Conservation (phyloP, 2,797 vertebrate species). For the Protosalanx chinensis region DNA sequence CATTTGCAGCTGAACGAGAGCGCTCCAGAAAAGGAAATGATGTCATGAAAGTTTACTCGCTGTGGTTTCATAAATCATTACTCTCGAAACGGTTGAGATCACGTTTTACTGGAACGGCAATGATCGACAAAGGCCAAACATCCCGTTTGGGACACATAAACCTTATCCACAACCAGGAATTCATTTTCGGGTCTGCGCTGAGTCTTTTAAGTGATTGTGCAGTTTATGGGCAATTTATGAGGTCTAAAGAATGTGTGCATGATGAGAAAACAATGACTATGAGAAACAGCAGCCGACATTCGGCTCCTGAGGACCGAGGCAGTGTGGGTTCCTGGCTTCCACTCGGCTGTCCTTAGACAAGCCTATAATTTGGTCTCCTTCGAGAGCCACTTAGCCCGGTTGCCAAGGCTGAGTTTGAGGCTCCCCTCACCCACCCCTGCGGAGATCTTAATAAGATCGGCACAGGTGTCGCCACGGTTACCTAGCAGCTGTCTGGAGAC, state of each 20-base stretch:
- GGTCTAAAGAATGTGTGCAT: conserved; percentile 28
- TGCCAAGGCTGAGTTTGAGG: conserved; percentile 58
- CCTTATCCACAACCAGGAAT: conserved; percentile 54
- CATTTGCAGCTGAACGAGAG: conserved; percentile 71
- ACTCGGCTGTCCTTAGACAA: conserved; percentile 44
- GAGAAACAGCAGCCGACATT: conserved; percentile 28
- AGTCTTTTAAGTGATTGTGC: conserved; percentile 52
- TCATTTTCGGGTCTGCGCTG: conserved; percentile 38
- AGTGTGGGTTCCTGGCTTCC: conserved; percentile 43
- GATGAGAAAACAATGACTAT: conserved; percentile 50
- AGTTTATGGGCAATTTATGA: conserved; percentile 56
- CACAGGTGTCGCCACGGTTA: conserved; percentile 68
- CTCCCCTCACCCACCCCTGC: conserved; percentile 35
- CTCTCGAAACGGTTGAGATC: conserved; percentile 52
- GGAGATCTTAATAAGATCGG: conserved; percentile 62
- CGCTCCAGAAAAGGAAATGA: conserved; percentile 68
- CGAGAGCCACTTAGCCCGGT: conserved; percentile 56
- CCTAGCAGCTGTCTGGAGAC: conserved; percentile 56
- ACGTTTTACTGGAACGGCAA: conserved; percentile 52
- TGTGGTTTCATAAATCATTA: conserved; percentile 68
- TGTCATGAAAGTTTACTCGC: conserved; percentile 69
- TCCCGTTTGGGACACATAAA: conserved; percentile 61
- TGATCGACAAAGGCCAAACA: conserved; percentile 53
- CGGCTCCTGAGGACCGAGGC: conserved; percentile 34
- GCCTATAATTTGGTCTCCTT: conserved; percentile 52